A percentile compares a stretch with the other conserved stretches of the same genome.
These are phyloP conservation scores for Diadumene lineata DNA, from an alignment of 92 coral and sea anemone genomes.

Conservation along the genomic window DNA sequence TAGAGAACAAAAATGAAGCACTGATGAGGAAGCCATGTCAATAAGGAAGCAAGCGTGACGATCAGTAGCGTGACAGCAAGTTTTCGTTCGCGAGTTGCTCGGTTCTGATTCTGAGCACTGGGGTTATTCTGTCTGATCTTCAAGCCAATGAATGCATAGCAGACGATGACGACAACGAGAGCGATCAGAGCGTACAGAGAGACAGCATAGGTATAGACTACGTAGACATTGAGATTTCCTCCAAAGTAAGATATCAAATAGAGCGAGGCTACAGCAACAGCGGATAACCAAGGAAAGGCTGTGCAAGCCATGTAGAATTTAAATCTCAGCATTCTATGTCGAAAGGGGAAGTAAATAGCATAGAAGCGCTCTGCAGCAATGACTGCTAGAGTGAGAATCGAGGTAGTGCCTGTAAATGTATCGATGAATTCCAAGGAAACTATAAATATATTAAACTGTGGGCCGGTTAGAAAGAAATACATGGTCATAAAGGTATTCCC, in stretches of 20 bases:
- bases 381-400: slow-evolving; percentile 49
- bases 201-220: background rate
- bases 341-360: slow-evolving; percentile 52
- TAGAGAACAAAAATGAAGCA: slow-evolving; percentile 29
- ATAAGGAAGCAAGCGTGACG: slow-evolving; percentile 41
- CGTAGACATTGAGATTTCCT: background rate
- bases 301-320: slow-evolving; percentile 11
- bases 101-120: slow-evolving; percentile 21
- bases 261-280: background rate
- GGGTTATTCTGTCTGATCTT: slow-evolving; percentile 26
- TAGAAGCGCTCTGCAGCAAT: slow-evolving; percentile 53
- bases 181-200: slow-evolving; percentile 4
- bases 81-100: slow-evolving; percentile 25
- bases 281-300: slow-evolving; percentile 26
- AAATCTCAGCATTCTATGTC: slow-evolving; percentile 30
- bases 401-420: slow-evolving; percentile 47
- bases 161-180: background rate
- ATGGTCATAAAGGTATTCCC: slow-evolving; percentile 16
- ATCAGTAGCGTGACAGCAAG: slow-evolving; percentile 52
- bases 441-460: slow-evolving; percentile 38
- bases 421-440: slow-evolving; percentile 35
- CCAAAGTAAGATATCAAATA: background rate
- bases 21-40: slow-evolving; percentile 50
- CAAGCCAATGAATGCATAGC: slow-evolving; percentile 17
- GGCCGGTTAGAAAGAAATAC: slow-evolving; percentile 26